Evolutionary conservation across 2,797 vertebrate genomes (phyloP).

Genomic region (Sphaeramia orbicularis): DNA sequence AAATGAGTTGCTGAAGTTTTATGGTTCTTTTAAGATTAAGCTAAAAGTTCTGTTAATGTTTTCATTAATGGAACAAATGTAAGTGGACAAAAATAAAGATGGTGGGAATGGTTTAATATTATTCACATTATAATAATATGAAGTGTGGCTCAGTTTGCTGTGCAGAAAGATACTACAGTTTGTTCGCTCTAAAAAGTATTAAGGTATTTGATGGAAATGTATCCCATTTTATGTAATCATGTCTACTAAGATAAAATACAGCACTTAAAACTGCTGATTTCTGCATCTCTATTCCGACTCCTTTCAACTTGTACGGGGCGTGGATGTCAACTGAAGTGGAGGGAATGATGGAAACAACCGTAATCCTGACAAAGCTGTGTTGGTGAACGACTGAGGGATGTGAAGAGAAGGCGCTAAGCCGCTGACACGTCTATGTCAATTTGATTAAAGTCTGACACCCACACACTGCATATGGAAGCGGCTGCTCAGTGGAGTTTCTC

Average conservation of each 20-base stretch:
- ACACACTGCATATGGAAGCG: slow-evolving; percentile 40
- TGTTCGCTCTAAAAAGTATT: too few species aligned
- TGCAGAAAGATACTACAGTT: too few species aligned
- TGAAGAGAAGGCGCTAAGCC: slow-evolving; percentile 59
- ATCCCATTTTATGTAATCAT: too few species aligned
- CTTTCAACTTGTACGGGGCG: slow-evolving; percentile 26
- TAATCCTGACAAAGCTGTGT: slow-evolving; percentile 70
- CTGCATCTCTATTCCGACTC: neutral
- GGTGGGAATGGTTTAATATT: too few species aligned
- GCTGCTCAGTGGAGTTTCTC: slow-evolving; percentile 42
- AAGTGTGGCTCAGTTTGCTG: too few species aligned
- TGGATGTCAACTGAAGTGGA: slow-evolving; percentile 51
- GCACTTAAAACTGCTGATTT: slow-evolving; percentile 2
- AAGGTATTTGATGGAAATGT: too few species aligned
- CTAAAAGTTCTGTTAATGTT: too few species aligned
- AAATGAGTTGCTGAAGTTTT: too few species aligned
- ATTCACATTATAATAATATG: too few species aligned
- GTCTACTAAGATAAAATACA: neutral
- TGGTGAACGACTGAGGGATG: slow-evolving; percentile 65
- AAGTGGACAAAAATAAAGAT: too few species aligned
- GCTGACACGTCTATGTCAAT: slow-evolving; percentile 65
- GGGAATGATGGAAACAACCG: slow-evolving; percentile 45
- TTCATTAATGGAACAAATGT: too few species aligned
- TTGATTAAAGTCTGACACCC: slow-evolving; percentile 62
- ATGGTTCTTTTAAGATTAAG: too few species aligned